These are phyloP conservation scores for Zeus faber DNA, from an alignment of 2,113 vertebrate species.

Conservation along the genomic window DNA sequence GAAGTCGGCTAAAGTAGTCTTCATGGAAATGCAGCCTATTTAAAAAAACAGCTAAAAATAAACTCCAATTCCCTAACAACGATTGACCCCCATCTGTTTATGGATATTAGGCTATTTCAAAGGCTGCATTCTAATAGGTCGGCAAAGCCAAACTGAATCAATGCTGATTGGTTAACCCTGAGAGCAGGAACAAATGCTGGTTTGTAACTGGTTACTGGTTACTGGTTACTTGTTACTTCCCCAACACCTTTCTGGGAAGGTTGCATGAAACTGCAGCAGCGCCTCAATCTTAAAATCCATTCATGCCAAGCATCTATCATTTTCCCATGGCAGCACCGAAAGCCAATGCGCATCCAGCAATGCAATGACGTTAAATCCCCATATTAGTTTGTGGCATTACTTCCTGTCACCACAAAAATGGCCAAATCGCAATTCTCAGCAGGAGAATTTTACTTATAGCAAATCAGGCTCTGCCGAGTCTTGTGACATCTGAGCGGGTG, in stretches of 20 bases:
- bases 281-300: too few relatives aligned
- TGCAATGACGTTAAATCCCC: not conserved
- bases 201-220: constrained; percentile 27
- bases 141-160: not conserved
- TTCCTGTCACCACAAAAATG: constrained; percentile 8
- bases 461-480: too few relatives aligned
- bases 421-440: not conserved
- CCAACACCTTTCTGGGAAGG: not conserved
- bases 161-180: constrained; percentile 26
- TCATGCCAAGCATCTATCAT: not conserved
- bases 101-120: constrained; percentile 1
- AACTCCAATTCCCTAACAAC: too few relatives aligned
- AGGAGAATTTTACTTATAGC: too few relatives aligned
- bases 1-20: too few relatives aligned
- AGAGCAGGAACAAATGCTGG: constrained; percentile 14
- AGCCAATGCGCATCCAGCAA: constrained; percentile 25
- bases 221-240: not conserved
- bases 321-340: constrained; percentile 37
- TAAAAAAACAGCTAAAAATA: too few relatives aligned
- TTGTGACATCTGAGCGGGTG: too few relatives aligned
- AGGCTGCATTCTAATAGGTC: constrained; percentile 20
- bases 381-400: constrained; percentile 9
- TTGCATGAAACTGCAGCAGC: too few relatives aligned
- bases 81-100: constrained; percentile 6
- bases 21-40: too few relatives aligned